A percentile compares a stretch with the other conserved stretches of the same genome.
Evolutionary conservation across 2,888 invertebrate genomes (phyloP).

Genomic region (Lasioglossum leucozonium): DNA sequence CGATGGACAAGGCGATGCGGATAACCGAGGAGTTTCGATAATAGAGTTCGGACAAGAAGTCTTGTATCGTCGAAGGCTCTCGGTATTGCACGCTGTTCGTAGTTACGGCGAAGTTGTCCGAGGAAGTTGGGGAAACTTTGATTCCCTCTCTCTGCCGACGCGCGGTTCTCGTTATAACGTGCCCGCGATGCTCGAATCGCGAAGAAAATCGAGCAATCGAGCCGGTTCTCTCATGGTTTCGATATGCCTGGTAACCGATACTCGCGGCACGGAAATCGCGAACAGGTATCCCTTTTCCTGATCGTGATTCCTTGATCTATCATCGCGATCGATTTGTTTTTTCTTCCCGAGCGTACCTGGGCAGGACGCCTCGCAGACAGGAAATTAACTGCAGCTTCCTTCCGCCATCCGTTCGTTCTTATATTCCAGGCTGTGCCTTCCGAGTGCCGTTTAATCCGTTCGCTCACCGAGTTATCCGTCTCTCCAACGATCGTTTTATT

Average conservation of each 20-base stretch:
- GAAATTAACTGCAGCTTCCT: conserved; percentile 74
- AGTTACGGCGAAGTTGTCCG: not conserved
- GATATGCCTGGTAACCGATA: conserved; percentile 13
- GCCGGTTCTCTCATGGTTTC: no score
- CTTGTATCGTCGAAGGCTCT: not conserved
- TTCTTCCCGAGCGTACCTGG: not conserved
- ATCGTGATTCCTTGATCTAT: conserved; percentile 2
- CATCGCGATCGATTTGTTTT: not conserved
- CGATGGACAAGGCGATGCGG: not conserved
- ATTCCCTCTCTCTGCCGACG: not conserved
- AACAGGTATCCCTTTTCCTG: conserved; percentile 14
- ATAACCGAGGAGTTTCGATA: not conserved
- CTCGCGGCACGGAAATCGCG: conserved; percentile 10
- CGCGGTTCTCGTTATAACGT: conserved; percentile 8
- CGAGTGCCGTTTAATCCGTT: not conserved
- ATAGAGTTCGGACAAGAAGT: not conserved
- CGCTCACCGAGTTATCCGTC: not conserved
- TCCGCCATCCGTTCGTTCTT: conserved; percentile 52
- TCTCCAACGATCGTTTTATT: conserved; percentile 8
- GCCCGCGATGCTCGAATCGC: not conserved
- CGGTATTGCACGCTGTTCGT: not conserved
- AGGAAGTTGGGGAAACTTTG: conserved; percentile 9
- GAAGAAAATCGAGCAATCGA: not conserved
- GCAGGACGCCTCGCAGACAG: conserved; percentile 61
- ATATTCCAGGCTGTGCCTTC: not conserved